Evolutionary conservation across 2,888 invertebrate genomes (phyloP).

Genomic region (Drosophila ustulata): DNA sequence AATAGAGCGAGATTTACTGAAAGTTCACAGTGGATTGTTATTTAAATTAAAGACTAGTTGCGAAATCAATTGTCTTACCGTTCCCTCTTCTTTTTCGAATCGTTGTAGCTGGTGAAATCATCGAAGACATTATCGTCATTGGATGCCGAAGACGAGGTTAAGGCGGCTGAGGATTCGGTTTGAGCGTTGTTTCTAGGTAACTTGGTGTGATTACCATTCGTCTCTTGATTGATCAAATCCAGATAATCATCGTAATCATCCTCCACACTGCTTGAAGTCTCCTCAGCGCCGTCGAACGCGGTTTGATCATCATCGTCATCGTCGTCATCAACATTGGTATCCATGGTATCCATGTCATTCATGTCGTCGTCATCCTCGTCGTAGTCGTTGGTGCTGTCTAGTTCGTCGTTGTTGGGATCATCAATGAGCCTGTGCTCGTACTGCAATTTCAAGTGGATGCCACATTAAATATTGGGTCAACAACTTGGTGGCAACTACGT

Average conservation of each 20-base stretch:
- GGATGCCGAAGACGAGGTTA: constrained; percentile 45
- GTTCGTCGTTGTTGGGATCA: constrained; percentile 64
- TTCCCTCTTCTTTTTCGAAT: constrained; percentile 68
- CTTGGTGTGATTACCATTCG: constrained; percentile 2
- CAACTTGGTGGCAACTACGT: constrained; percentile 57
- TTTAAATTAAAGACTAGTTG: neutral
- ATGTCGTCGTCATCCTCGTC: constrained; percentile 43
- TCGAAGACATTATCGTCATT: constrained; percentile 78
- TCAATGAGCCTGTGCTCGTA: constrained; percentile 77
- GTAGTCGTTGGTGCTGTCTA: constrained; percentile 45
- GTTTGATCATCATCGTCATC: constrained; percentile 13
- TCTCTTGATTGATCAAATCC: constrained; percentile 53
- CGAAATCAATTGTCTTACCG: constrained; percentile 54
- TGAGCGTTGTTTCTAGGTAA: constrained; percentile 1
- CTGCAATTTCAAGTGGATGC: constrained; percentile 60
- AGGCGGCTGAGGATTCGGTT: constrained; percentile 13
- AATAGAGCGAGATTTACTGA: constrained; percentile 84
- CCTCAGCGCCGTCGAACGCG: constrained; percentile 18
- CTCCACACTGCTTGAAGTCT: neutral
- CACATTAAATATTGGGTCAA: constrained; percentile 61
- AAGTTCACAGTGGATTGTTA: neutral
- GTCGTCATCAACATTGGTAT: constrained; percentile 37
- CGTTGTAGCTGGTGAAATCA: constrained; percentile 76
- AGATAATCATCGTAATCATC: constrained; percentile 34
- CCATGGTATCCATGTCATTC: neutral